Percentiles rank a stretch among this genome's conserved stretches.
These are phyloP conservation scores for Gnathochromis pfefferi DNA, from an alignment of 2,113 vertebrate species.

Conservation along the genomic window DNA sequence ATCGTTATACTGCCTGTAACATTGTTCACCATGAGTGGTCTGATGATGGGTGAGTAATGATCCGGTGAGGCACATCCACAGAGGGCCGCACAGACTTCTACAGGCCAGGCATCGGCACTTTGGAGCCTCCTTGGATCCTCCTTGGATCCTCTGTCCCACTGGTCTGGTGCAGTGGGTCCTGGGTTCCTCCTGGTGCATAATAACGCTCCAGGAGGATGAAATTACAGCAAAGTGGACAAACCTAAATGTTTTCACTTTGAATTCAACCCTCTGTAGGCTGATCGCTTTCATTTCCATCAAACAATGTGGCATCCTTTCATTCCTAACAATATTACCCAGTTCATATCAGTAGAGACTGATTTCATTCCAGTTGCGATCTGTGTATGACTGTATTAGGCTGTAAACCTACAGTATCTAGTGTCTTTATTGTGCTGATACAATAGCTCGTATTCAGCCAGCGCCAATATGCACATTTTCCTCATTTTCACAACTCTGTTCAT, in stretches of 20 bases:
- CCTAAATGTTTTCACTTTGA: not conserved
- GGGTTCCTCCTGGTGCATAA: rapidly evolving
- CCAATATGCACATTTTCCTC: rapidly evolving
- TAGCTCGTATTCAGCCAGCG: not conserved
- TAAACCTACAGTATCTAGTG: not conserved
- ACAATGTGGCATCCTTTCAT: not conserved
- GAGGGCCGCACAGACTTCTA: not conserved
- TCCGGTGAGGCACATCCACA: not conserved
- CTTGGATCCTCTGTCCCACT: rapidly evolving
- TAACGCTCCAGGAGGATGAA: not conserved
- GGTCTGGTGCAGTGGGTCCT: not conserved
- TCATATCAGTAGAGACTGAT: not conserved
- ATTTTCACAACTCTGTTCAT: not conserved
- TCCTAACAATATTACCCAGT: not conserved
- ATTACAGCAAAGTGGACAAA: not conserved
- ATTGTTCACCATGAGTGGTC: not conserved
- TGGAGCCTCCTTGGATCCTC: not conserved
- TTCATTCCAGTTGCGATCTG: rapidly evolving
- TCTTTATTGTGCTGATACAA: not conserved
- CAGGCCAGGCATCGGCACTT: not conserved
- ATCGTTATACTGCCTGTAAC: not conserved
- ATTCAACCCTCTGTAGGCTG: not conserved
- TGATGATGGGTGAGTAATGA: not conserved
- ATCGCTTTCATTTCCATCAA: not conserved
- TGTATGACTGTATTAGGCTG: not conserved